phyloP scores from a whole-genome alignment of 2,888 invertebrate species.

The Pseudococcus jackbeardsleyi region DNA sequence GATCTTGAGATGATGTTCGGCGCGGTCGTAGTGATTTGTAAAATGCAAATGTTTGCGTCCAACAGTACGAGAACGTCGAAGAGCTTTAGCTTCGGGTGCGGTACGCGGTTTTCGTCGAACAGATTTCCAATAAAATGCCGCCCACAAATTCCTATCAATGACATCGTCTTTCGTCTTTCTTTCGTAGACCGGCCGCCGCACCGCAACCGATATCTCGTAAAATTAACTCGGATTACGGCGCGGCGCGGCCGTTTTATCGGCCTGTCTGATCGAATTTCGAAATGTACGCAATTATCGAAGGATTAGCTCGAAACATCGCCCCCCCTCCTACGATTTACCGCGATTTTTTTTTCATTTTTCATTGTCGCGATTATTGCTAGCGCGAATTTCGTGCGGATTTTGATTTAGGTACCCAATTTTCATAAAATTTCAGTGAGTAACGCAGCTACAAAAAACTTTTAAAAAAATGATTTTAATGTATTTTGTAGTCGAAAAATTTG shows the following conservation, averaged over 20 bases:
- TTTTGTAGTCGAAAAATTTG: too few relatives aligned
- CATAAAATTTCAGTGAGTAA: too few relatives aligned
- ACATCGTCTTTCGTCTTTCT: neutral
- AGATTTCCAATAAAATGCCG: slow-evolving; percentile 10
- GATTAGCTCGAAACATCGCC: neutral
- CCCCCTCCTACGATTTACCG: neutral
- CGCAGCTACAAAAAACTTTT: too few relatives aligned
- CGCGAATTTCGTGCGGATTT: too few relatives aligned
- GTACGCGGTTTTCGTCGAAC: neutral
- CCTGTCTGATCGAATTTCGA: neutral
- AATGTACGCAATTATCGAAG: slow-evolving; percentile 20
- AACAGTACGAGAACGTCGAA: neutral
- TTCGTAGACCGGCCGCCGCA: neutral
- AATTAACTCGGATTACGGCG: slow-evolving; percentile 10
- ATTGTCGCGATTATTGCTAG: neutral
- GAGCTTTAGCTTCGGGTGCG: neutral
- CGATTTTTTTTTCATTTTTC: neutral
- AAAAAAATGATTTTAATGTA: too few relatives aligned
- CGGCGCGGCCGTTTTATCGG: neutral
- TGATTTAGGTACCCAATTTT: too few relatives aligned
- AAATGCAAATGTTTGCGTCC: neutral
- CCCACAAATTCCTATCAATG: neutral
- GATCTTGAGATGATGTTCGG: neutral
- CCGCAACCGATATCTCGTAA: neutral
- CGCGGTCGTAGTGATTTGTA: neutral